phyloP scores from a whole-genome alignment of 2,797 vertebrate genomes.

The Gallirallus australis region DNA sequence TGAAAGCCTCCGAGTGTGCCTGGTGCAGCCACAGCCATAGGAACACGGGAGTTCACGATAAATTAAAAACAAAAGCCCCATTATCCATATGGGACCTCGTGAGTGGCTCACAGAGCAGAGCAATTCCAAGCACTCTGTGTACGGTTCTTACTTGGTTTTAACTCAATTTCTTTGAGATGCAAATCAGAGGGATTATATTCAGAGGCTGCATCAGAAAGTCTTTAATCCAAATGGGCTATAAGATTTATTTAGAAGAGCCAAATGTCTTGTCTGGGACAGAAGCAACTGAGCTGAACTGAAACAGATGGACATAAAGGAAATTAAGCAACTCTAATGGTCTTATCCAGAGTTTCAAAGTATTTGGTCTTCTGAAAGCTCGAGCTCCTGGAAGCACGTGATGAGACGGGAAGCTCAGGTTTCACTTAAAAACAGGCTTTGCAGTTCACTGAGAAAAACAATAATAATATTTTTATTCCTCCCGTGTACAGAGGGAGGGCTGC shows the following conservation, averaged over 20 bases:
- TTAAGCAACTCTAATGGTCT: conserved; percentile 69
- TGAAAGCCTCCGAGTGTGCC: not conserved
- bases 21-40: not conserved
- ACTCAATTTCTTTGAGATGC: conserved; percentile 67
- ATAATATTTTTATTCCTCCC: conserved; percentile 6
- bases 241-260: conserved; percentile 70
- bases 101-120: not conserved
- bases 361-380: conserved; percentile 34
- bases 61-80: conserved; percentile 47
- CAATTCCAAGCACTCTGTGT: conserved; percentile 10
- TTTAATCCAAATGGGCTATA: conserved; percentile 71
- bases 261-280: conserved; percentile 72
- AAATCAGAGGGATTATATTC: conserved; percentile 66
- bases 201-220: conserved; percentile 59
- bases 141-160: conserved; percentile 35
- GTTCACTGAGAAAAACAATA: conserved; percentile 54
- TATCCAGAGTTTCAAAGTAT: conserved; percentile 57
- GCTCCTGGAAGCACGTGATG: conserved; percentile 54
- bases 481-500: not conserved
- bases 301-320: conserved; percentile 70
- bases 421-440: conserved; percentile 61
- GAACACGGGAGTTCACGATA: not conserved
- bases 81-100: conserved; percentile 60
- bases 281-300: conserved; percentile 68
- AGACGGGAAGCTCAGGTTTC: conserved; percentile 46